phyloP scores from a whole-genome alignment of 1,140 invertebrate genomes.

The Nebria ingens region DNA sequence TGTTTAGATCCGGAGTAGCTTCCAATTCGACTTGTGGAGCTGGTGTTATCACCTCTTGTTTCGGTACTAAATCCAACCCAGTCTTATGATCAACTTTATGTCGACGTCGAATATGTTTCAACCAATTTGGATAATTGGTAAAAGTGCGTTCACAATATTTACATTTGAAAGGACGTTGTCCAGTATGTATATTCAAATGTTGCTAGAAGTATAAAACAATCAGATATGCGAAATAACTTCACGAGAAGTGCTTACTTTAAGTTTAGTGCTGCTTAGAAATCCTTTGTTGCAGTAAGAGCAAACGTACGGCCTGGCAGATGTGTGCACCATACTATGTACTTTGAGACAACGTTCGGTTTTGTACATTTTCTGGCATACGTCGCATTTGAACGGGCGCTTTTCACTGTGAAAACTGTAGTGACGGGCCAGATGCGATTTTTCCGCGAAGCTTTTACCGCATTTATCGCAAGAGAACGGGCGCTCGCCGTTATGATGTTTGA shows the following conservation, averaged over 20 bases:
- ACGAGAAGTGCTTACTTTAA: slow-evolving; percentile 30
- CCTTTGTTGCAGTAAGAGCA: slow-evolving; percentile 39
- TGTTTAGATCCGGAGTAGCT: not conserved
- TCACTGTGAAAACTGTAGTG: slow-evolving; percentile 40
- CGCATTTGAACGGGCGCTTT: slow-evolving; percentile 36
- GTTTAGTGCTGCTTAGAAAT: slow-evolving; percentile 41
- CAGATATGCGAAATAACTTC: not conserved
- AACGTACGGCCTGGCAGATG: slow-evolving; percentile 36
- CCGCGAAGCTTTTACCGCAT: slow-evolving; percentile 43
- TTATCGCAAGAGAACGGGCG: slow-evolving; percentile 63
- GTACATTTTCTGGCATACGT: slow-evolving; percentile 38
- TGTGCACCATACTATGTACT: slow-evolving; percentile 38
- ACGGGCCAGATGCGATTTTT: slow-evolving; percentile 38
- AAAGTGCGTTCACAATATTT: slow-evolving; percentile 44
- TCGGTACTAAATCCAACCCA: slow-evolving; percentile 35
- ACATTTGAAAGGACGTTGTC: slow-evolving; percentile 42
- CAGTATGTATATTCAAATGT: slow-evolving; percentile 44
- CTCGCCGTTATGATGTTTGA: slow-evolving; percentile 60
- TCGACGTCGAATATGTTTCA: slow-evolving; percentile 42
- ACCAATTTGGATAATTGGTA: slow-evolving; percentile 45
- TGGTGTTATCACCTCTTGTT: slow-evolving; percentile 18
- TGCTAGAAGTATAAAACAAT: slow-evolving; percentile 27
- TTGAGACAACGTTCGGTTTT: slow-evolving; percentile 42
- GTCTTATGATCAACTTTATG: slow-evolving; percentile 45
- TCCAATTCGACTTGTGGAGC: not conserved